A percentile compares a stretch with the other conserved stretches of the same genome.
These are phyloP conservation scores for Hylomyscus alleni DNA, from an alignment of 2,797 vertebrate species.

Conservation along the genomic window DNA sequence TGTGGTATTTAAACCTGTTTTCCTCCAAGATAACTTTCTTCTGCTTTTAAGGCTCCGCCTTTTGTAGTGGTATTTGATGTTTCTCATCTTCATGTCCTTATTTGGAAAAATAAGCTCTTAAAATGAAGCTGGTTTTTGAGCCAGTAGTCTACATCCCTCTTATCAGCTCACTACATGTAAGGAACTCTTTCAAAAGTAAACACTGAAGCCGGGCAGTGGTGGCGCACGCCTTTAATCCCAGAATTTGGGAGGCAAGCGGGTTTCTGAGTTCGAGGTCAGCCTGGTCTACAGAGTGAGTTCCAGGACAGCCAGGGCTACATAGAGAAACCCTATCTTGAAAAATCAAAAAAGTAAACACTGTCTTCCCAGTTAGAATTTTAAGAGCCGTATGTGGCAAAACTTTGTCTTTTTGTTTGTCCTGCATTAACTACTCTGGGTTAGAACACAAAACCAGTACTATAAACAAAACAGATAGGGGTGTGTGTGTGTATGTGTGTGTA, in stretches of 20 bases:
- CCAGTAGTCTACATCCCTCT: background rate
- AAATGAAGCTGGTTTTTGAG: conserved; percentile 57
- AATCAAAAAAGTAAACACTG: too few relatives aligned
- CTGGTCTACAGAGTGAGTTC: too few relatives aligned
- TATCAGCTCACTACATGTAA: conserved; percentile 17
- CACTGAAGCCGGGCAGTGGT: too few relatives aligned
- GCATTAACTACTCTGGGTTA: conserved; percentile 38
- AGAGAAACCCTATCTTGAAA: too few relatives aligned
- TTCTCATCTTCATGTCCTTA: conserved; percentile 58
- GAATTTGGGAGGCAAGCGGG: too few relatives aligned
- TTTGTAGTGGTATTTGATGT: conserved; percentile 38
- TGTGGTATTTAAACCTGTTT: conserved; percentile 45
- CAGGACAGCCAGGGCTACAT: too few relatives aligned
- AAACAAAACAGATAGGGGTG: background rate
- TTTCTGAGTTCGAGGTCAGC: too few relatives aligned
- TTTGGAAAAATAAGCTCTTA: conserved; percentile 62
- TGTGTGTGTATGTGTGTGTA: too few relatives aligned
- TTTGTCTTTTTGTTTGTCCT: conserved; percentile 46
- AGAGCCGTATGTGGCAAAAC: background rate
- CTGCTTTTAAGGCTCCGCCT: conserved; percentile 39
- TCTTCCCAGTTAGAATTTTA: conserved; percentile 18
- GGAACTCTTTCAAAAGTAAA: conserved; percentile 7
- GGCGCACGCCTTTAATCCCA: too few relatives aligned
- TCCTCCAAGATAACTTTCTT: conserved; percentile 29
- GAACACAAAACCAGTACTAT: conserved; percentile 30